Evolutionary conservation across 2,888 invertebrate species (phyloP).

Genomic region (Incurvaria masculella): DNA sequence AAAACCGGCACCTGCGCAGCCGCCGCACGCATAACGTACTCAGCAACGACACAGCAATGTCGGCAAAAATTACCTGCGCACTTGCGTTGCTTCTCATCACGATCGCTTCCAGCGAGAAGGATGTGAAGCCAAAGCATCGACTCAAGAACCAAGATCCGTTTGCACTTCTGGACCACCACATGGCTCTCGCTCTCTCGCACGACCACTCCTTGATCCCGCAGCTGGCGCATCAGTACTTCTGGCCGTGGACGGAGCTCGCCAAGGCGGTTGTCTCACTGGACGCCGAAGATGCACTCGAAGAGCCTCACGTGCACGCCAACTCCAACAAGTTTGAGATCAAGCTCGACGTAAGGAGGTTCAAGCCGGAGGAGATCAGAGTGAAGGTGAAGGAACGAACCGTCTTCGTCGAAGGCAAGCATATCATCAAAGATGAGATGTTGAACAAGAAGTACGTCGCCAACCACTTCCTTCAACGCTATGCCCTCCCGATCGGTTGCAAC

Average conservation of each 20-base stretch:
- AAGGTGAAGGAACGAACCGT: constrained; percentile 43
- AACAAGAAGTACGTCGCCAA: constrained; percentile 33
- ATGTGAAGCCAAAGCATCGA: not conserved
- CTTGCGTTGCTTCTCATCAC: not conserved
- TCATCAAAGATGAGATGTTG: constrained; percentile 24
- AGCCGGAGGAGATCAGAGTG: constrained; percentile 39
- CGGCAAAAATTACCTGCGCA: not conserved
- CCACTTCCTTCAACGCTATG: constrained; percentile 42
- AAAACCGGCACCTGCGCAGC: constrained; percentile 21
- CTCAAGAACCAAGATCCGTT: not conserved
- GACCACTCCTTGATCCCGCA: not conserved
- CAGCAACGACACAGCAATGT: not conserved
- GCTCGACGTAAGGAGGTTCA: constrained; percentile 35
- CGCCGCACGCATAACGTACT: constrained; percentile 12
- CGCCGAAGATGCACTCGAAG: not conserved
- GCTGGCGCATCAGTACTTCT: not conserved
- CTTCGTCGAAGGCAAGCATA: constrained; percentile 39
- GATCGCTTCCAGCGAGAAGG: not conserved
- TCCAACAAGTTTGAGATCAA: constrained; percentile 33
- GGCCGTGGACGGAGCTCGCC: not conserved
- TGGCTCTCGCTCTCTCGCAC: not conserved
- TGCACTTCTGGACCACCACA: not conserved
- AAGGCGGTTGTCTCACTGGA: not conserved
- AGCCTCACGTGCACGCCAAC: constrained; percentile 15
- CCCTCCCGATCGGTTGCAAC: constrained; percentile 35